These are phyloP conservation scores for Oscheius onirici DNA, from an alignment of 2,888 invertebrate species.

Conservation along the genomic window DNA sequence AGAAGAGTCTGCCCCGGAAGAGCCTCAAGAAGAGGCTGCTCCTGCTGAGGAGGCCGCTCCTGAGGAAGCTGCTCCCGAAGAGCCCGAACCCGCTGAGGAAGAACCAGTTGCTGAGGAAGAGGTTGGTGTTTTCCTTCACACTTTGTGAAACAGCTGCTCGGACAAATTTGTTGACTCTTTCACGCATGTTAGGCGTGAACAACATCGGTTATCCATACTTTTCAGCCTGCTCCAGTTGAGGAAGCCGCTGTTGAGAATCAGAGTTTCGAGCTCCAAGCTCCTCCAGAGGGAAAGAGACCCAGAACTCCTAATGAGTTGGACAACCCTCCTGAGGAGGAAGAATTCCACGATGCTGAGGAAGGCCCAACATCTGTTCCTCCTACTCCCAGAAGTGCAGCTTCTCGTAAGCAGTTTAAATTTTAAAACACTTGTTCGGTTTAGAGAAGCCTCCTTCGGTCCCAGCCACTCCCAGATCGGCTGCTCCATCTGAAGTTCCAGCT, in stretches of 20 bases:
- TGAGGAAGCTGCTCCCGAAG: conserved; percentile 37
- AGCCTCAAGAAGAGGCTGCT: conserved; percentile 31
- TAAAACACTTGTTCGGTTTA: no score
- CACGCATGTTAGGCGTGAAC: neutral
- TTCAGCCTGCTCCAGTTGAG: conserved; percentile 21
- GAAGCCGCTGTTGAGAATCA: conserved; percentile 36
- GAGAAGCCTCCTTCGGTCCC: conserved; percentile 34
- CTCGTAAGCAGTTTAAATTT: neutral
- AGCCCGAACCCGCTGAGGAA: conserved; percentile 31
- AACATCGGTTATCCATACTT: neutral
- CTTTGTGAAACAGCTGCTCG: neutral
- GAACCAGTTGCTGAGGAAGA: conserved; percentile 14
- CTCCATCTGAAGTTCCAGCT: conserved; percentile 41
- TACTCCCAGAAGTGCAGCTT: neutral
- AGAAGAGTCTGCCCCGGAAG: conserved; percentile 41
- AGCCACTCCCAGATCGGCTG: conserved; percentile 25
- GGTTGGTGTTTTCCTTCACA: neutral
- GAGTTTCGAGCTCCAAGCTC: conserved; percentile 67
- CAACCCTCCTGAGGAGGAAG: conserved; percentile 48
- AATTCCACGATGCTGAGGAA: conserved; percentile 38
- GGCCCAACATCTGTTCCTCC: conserved; percentile 38
- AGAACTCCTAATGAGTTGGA: conserved; percentile 69
- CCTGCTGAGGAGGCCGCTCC: conserved; percentile 22
- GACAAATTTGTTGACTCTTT: neutral
- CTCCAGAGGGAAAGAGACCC: conserved; percentile 68